phyloP scores from a whole-genome alignment of 2,888 invertebrate species.

The Trilocha varians region DNA sequence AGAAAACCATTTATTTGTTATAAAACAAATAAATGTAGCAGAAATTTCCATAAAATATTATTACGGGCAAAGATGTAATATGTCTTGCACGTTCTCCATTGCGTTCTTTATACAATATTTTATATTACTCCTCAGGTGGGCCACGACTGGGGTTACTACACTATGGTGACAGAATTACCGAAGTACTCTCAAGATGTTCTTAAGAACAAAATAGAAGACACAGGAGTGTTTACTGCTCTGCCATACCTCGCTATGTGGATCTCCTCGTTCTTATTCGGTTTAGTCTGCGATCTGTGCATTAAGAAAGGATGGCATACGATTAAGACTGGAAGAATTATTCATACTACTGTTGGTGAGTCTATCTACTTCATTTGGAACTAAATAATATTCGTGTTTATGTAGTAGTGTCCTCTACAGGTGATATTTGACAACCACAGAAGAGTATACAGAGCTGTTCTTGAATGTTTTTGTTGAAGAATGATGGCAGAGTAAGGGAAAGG shows the following conservation, averaged over 20 bases:
- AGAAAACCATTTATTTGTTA: too few species aligned
- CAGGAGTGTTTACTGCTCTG: slow-evolving; percentile 75
- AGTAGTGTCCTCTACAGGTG: background rate
- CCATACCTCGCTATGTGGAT: slow-evolving; percentile 81
- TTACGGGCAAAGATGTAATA: too few species aligned
- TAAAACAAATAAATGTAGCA: too few species aligned
- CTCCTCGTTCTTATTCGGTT: slow-evolving; percentile 75
- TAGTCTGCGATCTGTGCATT: slow-evolving; percentile 79
- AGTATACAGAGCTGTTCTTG: too few species aligned
- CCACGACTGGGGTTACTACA: slow-evolving; percentile 79
- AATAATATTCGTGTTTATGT: background rate
- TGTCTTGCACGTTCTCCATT: background rate
- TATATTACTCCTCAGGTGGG: slow-evolving; percentile 59
- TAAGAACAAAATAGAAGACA: slow-evolving; percentile 75
- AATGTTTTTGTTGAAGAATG: too few species aligned
- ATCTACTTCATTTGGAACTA: background rate
- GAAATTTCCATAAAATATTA: too few species aligned
- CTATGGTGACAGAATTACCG: slow-evolving; percentile 81
- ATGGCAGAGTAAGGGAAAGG: too few species aligned
- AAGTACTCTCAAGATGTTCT: slow-evolving; percentile 78
- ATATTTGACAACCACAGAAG: too few species aligned
- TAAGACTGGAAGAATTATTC: slow-evolving; percentile 75
- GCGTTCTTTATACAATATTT: background rate
- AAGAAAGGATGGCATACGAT: slow-evolving; percentile 73
- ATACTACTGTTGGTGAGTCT: slow-evolving; percentile 77